These are phyloP conservation scores for Metallyticus violacea DNA, from an alignment of 2,888 invertebrate genomes.

Conservation along the genomic window DNA sequence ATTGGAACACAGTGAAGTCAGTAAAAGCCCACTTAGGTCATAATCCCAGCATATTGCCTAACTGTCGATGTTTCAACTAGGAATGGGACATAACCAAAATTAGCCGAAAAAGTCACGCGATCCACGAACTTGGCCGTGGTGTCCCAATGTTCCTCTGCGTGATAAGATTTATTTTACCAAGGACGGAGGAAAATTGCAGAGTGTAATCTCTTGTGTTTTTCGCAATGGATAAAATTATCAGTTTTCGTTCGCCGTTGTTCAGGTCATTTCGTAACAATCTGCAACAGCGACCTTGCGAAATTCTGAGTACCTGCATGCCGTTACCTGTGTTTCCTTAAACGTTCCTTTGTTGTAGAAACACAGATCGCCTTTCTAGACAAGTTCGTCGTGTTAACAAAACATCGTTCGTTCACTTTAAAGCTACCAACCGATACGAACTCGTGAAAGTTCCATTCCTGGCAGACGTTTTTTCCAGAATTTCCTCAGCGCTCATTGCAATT, in stretches of 20 bases:
- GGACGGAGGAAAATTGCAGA: neutral
- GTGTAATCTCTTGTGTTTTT: neutral
- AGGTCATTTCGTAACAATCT: neutral
- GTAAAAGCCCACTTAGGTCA: too few species aligned
- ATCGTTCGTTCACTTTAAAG: too few species aligned
- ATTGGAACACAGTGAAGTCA: too few species aligned
- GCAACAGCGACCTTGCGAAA: neutral
- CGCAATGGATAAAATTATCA: neutral
- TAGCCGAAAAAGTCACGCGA: neutral
- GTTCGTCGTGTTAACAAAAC: too few species aligned
- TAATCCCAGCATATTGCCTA: too few species aligned
- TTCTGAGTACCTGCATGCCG: neutral
- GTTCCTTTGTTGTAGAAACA: neutral
- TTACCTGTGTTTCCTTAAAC: neutral
- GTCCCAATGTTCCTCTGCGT: neutral
- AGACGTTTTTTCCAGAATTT: too few species aligned
- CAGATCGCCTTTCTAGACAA: too few species aligned
- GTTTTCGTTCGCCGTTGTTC: neutral
- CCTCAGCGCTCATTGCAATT: too few species aligned
- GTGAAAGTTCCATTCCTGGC: too few species aligned
- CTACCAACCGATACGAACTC: too few species aligned
- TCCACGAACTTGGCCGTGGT: neutral
- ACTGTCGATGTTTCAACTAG: neutral
- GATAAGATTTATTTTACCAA: neutral
- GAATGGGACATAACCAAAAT: neutral